Base-by-base conservation (phyloP, 2,113 vertebrate genomes). In the Oxygymnocypris stewartii region DNA sequence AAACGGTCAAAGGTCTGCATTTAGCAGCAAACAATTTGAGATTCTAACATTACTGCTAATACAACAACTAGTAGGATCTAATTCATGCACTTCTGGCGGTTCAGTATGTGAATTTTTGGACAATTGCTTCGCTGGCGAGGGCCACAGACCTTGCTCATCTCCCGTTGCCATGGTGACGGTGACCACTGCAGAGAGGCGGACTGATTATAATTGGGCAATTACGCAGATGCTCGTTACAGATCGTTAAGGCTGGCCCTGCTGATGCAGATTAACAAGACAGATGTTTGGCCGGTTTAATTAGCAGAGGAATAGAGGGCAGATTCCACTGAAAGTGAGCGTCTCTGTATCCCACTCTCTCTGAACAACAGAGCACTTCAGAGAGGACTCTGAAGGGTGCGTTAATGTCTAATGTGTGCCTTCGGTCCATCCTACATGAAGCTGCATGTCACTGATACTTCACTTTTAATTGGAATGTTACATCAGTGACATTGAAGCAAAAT, bases 171-270 rank as follows among this genome's bases (percentile, higher is more conserved):
- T 12, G 63, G 49, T 37, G 13, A 84, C 40, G 11, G 2, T 65
- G 54, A 63, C 73, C 79, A 71, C n/a, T 4, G 47, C 37, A 84
- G 28, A 40, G 51, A 76, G 69, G n/a, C 71, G 67, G 73, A 35
- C 73, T 90, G 84, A 86, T 91, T 91, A 79, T 88, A 92, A 89
- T 88, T 87, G 88, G 81, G 63, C 79, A 74, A 84, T 89, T 89
- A 88, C 82, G 85, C 83, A 79, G 81, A 81, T 84, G 75, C 75
- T 90, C 42, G 40, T 90, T 89, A 89, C 77, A 79, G 75, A 84
- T 75, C 63, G n/a, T 76, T 90, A 74, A 79, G 40, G 7, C 49
- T 23, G 42, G 47, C 42, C 44, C 20, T 40, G 51, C 73, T 85
- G 81, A 88, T 80, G 37, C 59, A 28, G 42, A 20, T 67, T 59